These are phyloP conservation scores for Halocynthia roretzi DNA, from an alignment of 23 tunicate species.

Conservation along the genomic window DNA sequence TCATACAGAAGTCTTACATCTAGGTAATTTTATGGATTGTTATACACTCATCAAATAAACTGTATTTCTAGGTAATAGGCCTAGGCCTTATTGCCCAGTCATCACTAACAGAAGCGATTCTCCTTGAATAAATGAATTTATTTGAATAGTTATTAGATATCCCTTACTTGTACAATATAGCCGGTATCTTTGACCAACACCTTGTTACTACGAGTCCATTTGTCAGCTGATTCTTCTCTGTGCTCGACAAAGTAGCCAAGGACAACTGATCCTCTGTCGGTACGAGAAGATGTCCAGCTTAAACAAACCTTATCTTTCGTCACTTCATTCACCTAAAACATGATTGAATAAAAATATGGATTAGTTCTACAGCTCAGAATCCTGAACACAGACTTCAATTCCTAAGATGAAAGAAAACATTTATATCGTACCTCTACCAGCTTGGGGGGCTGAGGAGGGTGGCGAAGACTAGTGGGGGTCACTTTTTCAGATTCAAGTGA, in stretches of 20 bases:
- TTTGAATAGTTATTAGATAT: no score
- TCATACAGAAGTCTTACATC: no score
- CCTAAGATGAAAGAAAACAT: neutral
- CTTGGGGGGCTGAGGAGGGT: constrained; percentile 70
- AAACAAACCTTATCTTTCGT: constrained; percentile 53
- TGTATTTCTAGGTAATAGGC: no score
- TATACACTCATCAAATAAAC: no score
- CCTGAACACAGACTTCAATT: no score
- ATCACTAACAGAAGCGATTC: no score
- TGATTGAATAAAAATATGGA: no score
- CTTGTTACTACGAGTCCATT: constrained; percentile 72
- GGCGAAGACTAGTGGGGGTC: constrained; percentile 43
- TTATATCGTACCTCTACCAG: constrained; percentile 28
- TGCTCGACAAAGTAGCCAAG: constrained; percentile 82
- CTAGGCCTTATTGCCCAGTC: no score
- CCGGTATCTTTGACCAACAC: constrained; percentile 36
- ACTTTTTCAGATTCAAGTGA: constrained; percentile 29
- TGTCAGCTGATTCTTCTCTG: constrained; percentile 37
- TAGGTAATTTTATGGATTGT: no score
- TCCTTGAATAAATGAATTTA: no score
- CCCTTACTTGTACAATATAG: constrained; percentile 42
- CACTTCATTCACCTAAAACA: constrained; percentile 54
- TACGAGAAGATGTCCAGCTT: constrained; percentile 48
- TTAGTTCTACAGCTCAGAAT: no score
- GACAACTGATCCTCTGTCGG: constrained; percentile 55